Evolutionary conservation across 2,797 vertebrate species (phyloP).

Genomic region (Pangasius krempfi): DNA sequence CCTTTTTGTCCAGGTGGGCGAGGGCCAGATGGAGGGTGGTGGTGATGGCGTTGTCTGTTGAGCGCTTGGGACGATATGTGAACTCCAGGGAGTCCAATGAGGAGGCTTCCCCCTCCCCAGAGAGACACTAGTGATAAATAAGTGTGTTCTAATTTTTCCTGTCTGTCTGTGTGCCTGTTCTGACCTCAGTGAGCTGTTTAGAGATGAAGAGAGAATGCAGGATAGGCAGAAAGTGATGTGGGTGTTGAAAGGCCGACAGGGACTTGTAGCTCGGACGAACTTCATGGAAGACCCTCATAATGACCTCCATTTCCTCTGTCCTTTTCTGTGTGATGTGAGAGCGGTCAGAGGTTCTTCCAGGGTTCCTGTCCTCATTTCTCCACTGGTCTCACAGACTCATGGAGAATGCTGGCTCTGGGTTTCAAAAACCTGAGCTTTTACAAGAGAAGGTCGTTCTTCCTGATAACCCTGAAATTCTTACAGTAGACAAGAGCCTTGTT

Average conservation of each 20-base stretch:
- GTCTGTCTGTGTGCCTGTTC: slow-evolving; percentile 29
- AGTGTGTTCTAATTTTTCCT: slow-evolving; percentile 1
- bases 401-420: background rate
- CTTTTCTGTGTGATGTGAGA: slow-evolving; percentile 29
- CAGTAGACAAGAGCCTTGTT: slow-evolving; percentile 16
- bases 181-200: slow-evolving; percentile 29
- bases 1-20: too few species aligned
- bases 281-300: background rate
- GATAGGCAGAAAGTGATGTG: slow-evolving; percentile 21
- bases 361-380: slow-evolving; percentile 44
- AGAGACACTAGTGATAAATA: background rate
- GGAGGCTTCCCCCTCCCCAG: background rate
- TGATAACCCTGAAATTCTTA: slow-evolving; percentile 36
- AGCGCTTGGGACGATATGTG: too few species aligned
- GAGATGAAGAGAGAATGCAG: slow-evolving; percentile 32
- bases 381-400: slow-evolving; percentile 7
- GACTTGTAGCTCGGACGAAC: slow-evolving; percentile 12
- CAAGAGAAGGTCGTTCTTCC: slow-evolving; percentile 9
- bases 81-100: too few species aligned
- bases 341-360: slow-evolving; percentile 40
- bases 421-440: background rate
- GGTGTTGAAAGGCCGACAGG: slow-evolving; percentile 26
- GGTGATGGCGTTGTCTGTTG: too few species aligned
- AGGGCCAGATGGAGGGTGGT: too few species aligned
- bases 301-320: slow-evolving; percentile 21